phyloP scores from a whole-genome alignment of 2,113 vertebrate species.

The Mus spicilegus region DNA sequence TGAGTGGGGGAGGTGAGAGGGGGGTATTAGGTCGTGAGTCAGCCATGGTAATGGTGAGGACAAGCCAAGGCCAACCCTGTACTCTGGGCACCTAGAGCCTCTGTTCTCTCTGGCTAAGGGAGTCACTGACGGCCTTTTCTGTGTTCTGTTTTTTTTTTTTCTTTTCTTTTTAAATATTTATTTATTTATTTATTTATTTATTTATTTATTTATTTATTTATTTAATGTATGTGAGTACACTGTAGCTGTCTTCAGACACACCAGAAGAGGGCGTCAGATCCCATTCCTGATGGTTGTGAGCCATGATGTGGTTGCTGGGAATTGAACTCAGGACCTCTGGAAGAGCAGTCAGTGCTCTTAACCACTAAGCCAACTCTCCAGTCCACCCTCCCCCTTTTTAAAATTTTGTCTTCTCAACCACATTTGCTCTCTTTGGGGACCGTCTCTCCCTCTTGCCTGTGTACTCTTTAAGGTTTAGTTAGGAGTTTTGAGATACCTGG shows the following conservation, averaged over 20 bases:
- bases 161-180: no score
- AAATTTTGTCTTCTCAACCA: not conserved
- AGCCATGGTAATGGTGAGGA: not conserved
- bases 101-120: not conserved
- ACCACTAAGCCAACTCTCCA: no score
- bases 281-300: no score
- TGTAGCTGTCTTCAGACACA: no score
- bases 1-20: not conserved
- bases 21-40: not conserved
- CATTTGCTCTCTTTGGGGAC: not conserved
- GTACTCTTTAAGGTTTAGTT: not conserved
- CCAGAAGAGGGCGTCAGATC: no score
- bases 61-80: not conserved
- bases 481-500: constrained; percentile 16
- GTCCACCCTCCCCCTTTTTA: no score
- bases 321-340: no score
- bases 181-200: no score
- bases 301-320: no score
- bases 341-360: no score
- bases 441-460: not conserved
- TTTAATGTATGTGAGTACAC: no score
- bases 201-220: no score
- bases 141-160: not conserved
- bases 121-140: not conserved
- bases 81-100: not conserved